phyloP scores from a whole-genome alignment of 2,113 vertebrate genomes.

The Trachemys scripta region DNA sequence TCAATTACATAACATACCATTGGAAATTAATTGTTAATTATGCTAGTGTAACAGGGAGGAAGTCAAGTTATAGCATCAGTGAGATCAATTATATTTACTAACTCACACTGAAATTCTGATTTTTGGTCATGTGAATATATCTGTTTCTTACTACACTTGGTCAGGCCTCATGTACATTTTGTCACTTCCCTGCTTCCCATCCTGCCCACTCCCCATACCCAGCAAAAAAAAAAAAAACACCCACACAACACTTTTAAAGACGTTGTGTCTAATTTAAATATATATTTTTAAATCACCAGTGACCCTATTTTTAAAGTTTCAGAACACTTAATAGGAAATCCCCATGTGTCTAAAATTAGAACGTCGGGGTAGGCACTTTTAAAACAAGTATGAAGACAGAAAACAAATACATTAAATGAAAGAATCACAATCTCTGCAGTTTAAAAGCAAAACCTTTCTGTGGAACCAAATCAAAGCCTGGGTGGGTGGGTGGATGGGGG shows the following conservation, averaged over 20 bases:
- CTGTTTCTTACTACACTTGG: neutral
- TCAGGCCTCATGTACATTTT: neutral
- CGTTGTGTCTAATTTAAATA: neutral
- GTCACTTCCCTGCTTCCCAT: neutral
- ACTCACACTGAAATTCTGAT: neutral
- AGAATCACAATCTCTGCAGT: neutral
- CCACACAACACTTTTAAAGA: neutral
- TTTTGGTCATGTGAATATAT: neutral
- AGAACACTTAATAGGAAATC: neutral
- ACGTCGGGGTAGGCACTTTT: neutral
- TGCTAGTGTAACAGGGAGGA: neutral
- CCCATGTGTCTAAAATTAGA: neutral
- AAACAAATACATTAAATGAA: neutral
- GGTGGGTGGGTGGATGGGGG: fast-evolving
- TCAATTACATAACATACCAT: neutral
- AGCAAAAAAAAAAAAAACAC: neutral
- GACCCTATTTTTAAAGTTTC: neutral
- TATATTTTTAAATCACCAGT: neutral
- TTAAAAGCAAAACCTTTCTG: conserved; percentile 7
- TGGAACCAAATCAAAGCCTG: neutral
- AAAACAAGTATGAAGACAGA: neutral
- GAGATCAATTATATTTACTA: neutral
- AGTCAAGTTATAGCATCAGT: neutral
- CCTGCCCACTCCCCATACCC: neutral
- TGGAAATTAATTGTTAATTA: neutral